Percentiles rank a stretch among this genome's conserved stretches.
phyloP scores from a whole-genome alignment of 2,113 vertebrate genomes.

The Hypocryptadius cinnamomeus region DNA sequence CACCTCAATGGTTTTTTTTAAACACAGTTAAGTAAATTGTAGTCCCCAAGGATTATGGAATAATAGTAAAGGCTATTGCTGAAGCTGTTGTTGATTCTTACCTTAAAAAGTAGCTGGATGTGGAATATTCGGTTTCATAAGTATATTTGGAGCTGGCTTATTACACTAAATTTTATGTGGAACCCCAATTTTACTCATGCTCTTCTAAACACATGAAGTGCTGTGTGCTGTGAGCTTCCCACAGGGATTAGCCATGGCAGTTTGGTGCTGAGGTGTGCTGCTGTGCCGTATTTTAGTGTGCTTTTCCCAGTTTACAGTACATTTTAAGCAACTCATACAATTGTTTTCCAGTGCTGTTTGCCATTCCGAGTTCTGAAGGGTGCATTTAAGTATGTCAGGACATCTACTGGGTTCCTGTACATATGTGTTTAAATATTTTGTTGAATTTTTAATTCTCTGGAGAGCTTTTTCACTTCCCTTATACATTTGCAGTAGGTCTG shows the following conservation, averaged over 20 bases:
- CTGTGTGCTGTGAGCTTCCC: background rate
- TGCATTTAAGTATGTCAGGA: background rate
- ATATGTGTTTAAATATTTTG: background rate
- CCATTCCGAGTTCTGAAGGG: background rate
- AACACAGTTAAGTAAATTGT: background rate
- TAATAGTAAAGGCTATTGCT: background rate
- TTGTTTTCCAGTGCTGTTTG: background rate
- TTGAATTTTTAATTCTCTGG: background rate
- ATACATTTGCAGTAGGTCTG: background rate
- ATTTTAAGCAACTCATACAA: background rate
- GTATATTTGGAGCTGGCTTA: background rate
- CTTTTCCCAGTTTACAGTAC: background rate
- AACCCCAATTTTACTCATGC: rapidly evolving
- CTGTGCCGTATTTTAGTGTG: background rate
- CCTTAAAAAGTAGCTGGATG: background rate
- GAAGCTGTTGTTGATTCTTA: background rate
- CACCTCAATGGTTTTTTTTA: background rate
- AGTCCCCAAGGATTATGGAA: background rate
- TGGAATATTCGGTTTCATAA: background rate
- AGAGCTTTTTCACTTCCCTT: background rate
- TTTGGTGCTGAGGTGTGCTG: background rate
- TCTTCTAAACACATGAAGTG: background rate
- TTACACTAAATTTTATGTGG: background rate
- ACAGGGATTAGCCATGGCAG: background rate
- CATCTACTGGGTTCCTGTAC: background rate